phyloP scores from a whole-genome alignment of 1,140 invertebrate genomes.

The Drosophila ficusphila region DNA sequence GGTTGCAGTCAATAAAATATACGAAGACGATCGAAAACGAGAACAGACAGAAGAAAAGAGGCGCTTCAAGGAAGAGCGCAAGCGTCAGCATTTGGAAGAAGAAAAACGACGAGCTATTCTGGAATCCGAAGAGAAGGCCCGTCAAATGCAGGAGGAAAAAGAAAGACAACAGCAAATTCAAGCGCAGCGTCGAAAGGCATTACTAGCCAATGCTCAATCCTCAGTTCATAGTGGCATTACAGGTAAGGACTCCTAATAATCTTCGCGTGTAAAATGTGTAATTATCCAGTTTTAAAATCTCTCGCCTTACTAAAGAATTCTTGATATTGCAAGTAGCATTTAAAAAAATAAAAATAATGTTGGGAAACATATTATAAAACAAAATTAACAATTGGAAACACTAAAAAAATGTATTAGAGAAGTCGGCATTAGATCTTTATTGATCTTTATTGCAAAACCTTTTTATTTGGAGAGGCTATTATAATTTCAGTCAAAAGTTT shows the following conservation, averaged over 20 bases:
- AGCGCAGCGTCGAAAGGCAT: slow-evolving; percentile 73
- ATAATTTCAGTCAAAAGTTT: too few relatives aligned
- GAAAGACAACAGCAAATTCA: slow-evolving; percentile 78
- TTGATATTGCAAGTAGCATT: too few relatives aligned
- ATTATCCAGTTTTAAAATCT: too few relatives aligned
- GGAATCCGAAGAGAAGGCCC: slow-evolving; percentile 65
- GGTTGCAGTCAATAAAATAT: slow-evolving; percentile 17
- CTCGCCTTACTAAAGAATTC: too few relatives aligned
- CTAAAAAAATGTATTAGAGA: too few relatives aligned
- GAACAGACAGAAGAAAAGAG: slow-evolving; percentile 62
- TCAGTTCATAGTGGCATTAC: background rate
- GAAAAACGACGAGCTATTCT: slow-evolving; percentile 82
- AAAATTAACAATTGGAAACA: too few relatives aligned
- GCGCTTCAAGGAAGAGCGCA: slow-evolving; percentile 82
- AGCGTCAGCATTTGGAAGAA: slow-evolving; percentile 86
- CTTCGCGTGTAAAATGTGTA: background rate
- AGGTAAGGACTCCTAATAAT: background rate
- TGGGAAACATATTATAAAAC: too few relatives aligned
- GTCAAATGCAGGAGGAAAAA: slow-evolving; percentile 72
- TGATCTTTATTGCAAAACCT: too few relatives aligned
- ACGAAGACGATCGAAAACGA: slow-evolving; percentile 58
- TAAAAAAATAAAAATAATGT: too few relatives aligned
- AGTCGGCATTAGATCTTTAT: too few relatives aligned
- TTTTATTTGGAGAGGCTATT: too few relatives aligned
- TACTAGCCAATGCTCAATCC: slow-evolving; percentile 49